phyloP scores from a whole-genome alignment of 2,888 invertebrate species.

The Synanthedon andrenaeformis region DNA sequence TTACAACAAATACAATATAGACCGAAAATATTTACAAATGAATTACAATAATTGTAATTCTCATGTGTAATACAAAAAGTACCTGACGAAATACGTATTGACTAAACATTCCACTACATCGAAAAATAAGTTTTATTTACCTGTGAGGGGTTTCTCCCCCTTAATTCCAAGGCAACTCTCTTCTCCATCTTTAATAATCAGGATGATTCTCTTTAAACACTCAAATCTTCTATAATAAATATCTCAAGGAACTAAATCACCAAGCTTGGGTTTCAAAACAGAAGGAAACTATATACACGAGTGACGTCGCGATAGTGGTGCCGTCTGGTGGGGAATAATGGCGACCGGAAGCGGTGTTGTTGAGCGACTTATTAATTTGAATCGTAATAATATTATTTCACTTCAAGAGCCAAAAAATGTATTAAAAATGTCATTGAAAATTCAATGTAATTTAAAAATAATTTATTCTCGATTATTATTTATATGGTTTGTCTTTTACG shows the following conservation, averaged over 20 bases:
- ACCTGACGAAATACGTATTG: conserved; percentile 64
- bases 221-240: conserved; percentile 38
- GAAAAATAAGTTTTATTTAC: conserved; percentile 73
- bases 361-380: conserved; percentile 16
- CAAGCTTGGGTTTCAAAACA: conserved; percentile 72
- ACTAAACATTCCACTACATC: conserved; percentile 65
- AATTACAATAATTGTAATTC: conserved; percentile 20
- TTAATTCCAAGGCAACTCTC: conserved; percentile 93
- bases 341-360: conserved; percentile 41
- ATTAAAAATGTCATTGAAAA: too few relatives aligned
- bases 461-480: neutral
- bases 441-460: neutral
- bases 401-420: neutral
- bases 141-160: conserved; percentile 90
- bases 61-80: conserved; percentile 31
- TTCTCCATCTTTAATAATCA: conserved; percentile 82
- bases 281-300: conserved; percentile 70
- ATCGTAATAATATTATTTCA: neutral
- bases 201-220: conserved; percentile 40
- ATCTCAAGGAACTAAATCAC: conserved; percentile 58
- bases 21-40: conserved; percentile 12
- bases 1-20: neutral
- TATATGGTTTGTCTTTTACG: neutral
- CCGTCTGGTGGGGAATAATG: conserved; percentile 45
- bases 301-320: conserved; percentile 62